Conservation (phyloP, 2,113 vertebrate genomes). For the Corvus hawaiiensis region DNA sequence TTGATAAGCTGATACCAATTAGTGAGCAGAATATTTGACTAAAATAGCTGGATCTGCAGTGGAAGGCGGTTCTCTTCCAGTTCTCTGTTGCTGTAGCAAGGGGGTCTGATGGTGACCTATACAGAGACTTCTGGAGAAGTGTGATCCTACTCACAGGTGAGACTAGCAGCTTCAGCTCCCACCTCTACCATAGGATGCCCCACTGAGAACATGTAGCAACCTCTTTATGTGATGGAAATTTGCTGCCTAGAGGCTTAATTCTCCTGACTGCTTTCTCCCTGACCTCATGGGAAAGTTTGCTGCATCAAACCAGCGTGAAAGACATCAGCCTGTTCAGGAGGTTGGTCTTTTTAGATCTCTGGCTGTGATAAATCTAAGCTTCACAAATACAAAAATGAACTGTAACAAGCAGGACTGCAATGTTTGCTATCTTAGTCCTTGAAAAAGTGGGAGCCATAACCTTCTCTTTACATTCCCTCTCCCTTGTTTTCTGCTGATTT, state of each 20-base stretch:
- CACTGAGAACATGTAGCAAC: background rate
- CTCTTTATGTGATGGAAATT: background rate
- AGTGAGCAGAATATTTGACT: background rate
- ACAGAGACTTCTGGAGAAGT: background rate
- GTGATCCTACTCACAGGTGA: background rate
- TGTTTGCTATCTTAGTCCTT: background rate
- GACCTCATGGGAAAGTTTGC: background rate
- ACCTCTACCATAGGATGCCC: background rate
- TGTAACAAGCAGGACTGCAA: background rate
- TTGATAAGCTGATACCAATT: background rate
- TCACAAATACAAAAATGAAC: background rate
- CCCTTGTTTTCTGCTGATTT: background rate
- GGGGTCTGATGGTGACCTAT: background rate
- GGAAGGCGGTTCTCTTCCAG: background rate
- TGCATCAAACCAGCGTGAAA: background rate
- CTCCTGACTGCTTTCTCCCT: background rate
- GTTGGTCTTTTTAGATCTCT: background rate
- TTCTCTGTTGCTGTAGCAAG: background rate
- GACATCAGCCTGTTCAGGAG: background rate
- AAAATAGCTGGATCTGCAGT: background rate
- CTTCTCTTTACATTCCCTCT: background rate
- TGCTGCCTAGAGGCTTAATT: background rate
- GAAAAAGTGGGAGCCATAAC: background rate
- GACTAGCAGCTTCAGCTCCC: background rate
- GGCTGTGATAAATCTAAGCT: background rate